Percentiles rank a stretch among this genome's conserved stretches.
These are phyloP conservation scores for Drosophila tropicalis DNA, from an alignment of 1,140 invertebrate species.

Conservation along the genomic window DNA sequence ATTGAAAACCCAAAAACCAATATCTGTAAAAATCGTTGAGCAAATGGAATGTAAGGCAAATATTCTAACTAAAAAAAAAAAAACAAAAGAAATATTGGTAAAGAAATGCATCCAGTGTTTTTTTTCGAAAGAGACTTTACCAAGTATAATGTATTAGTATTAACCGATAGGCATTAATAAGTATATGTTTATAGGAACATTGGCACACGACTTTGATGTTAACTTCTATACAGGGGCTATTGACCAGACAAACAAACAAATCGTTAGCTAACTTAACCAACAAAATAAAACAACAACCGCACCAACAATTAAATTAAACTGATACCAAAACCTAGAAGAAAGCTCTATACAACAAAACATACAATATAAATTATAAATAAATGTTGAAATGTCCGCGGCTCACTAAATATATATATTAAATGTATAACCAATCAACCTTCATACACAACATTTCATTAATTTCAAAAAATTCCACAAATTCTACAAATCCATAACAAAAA, in stretches of 20 bases:
- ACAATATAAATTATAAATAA: conserved; percentile 31
- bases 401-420: conserved; percentile 19
- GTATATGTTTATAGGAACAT: conserved; percentile 30
- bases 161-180: conserved; percentile 49
- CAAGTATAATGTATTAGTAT: conserved; percentile 37
- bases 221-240: conserved; percentile 72
- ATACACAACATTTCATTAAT: neutral
- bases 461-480: neutral
- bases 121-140: conserved; percentile 55
- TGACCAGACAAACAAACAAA: conserved; percentile 58
- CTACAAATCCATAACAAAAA: conserved; percentile 8
- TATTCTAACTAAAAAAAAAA: conserved; percentile 53
- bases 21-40: conserved; percentile 58
- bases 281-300: conserved; percentile 34
- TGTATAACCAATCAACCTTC: conserved; percentile 29
- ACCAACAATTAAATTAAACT: conserved; percentile 48
- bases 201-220: conserved; percentile 29
- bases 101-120: conserved; percentile 16
- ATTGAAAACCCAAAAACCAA: conserved; percentile 34
- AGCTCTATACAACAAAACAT: conserved; percentile 33
- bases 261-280: conserved; percentile 45
- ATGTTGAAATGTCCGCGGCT: conserved; percentile 30
- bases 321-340: conserved; percentile 17
- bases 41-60: conserved; percentile 63
- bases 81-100: conserved; percentile 23